phyloP scores from a whole-genome alignment of 2,113 vertebrate species.

The Gracilinanus agilis region DNA sequence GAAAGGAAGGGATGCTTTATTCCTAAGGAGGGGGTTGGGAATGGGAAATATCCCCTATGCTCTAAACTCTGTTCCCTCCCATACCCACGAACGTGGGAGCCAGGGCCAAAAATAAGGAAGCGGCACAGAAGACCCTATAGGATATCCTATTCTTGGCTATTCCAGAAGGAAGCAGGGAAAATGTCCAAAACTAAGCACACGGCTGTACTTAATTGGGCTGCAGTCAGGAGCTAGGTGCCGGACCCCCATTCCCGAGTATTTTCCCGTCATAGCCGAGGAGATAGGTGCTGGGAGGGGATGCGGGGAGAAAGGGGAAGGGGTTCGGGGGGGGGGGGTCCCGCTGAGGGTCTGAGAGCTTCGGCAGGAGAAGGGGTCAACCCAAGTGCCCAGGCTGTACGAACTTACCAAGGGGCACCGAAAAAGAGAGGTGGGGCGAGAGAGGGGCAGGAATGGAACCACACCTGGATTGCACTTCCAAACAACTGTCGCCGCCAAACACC shows the following conservation, averaged over 20 bases:
- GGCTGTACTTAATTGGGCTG: neutral
- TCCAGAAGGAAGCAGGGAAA: neutral
- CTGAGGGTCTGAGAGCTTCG: neutral
- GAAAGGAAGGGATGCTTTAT: neutral
- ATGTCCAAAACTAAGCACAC: neutral
- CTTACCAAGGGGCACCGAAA: constrained; percentile 35
- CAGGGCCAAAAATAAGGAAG: neutral
- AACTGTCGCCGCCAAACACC: neutral
- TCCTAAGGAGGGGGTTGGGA: neutral
- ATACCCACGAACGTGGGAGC: neutral
- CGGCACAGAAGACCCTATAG: neutral
- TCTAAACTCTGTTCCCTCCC: neutral
- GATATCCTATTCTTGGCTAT: neutral
- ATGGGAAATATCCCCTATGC: neutral
- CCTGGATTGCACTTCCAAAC: neutral
- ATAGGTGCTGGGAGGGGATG: neutral
- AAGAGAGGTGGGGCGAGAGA: constrained; percentile 14
- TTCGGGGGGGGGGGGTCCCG: neutral
- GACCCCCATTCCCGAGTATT: neutral
- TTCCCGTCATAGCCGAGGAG: neutral
- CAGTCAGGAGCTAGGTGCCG: neutral
- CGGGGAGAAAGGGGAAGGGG: no score
- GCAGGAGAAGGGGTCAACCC: neutral
- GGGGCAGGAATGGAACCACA: constrained; percentile 17
- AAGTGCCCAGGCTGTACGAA: constrained; percentile 18